phyloP scores from a whole-genome alignment of 2,113 vertebrate genomes.

The Ptyas mucosa region DNA sequence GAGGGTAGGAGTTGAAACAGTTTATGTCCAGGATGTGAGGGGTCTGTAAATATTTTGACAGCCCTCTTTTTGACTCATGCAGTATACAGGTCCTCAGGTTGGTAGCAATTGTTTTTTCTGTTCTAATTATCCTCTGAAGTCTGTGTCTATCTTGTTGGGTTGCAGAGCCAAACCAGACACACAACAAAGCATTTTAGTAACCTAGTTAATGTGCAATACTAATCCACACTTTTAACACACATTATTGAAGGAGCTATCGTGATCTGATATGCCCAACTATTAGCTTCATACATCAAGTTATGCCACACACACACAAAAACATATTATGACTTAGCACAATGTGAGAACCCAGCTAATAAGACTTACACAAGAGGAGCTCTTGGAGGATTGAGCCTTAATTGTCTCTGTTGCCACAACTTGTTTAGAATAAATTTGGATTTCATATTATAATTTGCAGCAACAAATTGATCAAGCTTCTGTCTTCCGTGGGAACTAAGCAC shows the following conservation, averaged over 20 bases:
- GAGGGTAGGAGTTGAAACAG: no score
- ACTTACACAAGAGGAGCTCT: not conserved
- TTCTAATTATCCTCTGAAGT: no score
- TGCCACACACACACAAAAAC: not conserved
- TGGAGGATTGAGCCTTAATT: not conserved
- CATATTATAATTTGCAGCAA: conserved; percentile 55
- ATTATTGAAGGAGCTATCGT: not conserved
- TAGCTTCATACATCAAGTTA: not conserved
- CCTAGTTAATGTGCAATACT: not conserved
- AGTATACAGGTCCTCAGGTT: no score
- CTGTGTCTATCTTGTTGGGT: no score
- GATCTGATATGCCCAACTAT: not conserved
- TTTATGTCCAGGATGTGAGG: no score
- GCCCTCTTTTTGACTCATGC: no score
- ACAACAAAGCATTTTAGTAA: not conserved
- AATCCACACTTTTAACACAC: not conserved
- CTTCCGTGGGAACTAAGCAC: conserved; percentile 56
- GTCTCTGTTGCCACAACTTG: conserved; percentile 13
- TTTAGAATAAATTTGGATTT: conserved; percentile 39
- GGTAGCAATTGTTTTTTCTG: no score
- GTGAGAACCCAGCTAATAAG: not conserved
- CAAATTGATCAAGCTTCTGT: conserved; percentile 52
- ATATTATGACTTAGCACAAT: not conserved
- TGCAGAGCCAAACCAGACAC: no score
- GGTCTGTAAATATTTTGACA: no score